Evolutionary conservation across 2,797 vertebrate species (phyloP).

Genomic region (Adrianichthys oophorus): DNA sequence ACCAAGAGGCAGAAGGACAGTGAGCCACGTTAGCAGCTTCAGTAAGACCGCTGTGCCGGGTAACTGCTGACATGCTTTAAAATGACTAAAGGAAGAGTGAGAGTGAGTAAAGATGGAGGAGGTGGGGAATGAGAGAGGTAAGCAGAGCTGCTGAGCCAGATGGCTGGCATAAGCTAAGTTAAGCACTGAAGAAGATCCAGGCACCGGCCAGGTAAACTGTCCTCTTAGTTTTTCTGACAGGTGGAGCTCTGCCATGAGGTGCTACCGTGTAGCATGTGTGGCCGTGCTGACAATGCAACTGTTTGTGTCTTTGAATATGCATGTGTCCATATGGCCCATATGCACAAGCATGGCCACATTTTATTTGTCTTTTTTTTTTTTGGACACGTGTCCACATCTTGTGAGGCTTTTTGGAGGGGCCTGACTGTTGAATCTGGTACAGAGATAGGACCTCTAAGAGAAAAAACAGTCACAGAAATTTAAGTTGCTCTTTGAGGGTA

Average conservation of each 20-base stretch:
- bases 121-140: slow-evolving; percentile 19
- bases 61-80: slow-evolving; percentile 71
- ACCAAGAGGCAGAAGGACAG: slow-evolving; percentile 63
- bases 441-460: slow-evolving; percentile 79
- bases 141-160: slow-evolving; percentile 69
- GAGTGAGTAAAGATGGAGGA: slow-evolving; percentile 34
- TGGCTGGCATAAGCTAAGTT: slow-evolving; percentile 68
- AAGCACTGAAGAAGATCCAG: slow-evolving; percentile 63
- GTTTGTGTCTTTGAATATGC: slow-evolving; percentile 64
- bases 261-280: slow-evolving; percentile 40
- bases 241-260: slow-evolving; percentile 50
- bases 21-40: slow-evolving; percentile 69
- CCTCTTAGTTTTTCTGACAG: slow-evolving; percentile 55
- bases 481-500: slow-evolving; percentile 33
- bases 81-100: slow-evolving; percentile 63
- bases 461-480: slow-evolving; percentile 75
- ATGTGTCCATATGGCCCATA: slow-evolving; percentile 51
- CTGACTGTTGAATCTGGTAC: slow-evolving; percentile 85
- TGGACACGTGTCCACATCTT: slow-evolving; percentile 20
- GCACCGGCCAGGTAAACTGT: slow-evolving; percentile 74
- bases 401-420: slow-evolving; percentile 75
- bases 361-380: slow-evolving; percentile 28
- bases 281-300: slow-evolving; percentile 62
- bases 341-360: slow-evolving; percentile 23
- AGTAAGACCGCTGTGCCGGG: slow-evolving; percentile 54